phyloP scores from a whole-genome alignment of 92 coral and sea anemone species.

The Porites divaricata region DNA sequence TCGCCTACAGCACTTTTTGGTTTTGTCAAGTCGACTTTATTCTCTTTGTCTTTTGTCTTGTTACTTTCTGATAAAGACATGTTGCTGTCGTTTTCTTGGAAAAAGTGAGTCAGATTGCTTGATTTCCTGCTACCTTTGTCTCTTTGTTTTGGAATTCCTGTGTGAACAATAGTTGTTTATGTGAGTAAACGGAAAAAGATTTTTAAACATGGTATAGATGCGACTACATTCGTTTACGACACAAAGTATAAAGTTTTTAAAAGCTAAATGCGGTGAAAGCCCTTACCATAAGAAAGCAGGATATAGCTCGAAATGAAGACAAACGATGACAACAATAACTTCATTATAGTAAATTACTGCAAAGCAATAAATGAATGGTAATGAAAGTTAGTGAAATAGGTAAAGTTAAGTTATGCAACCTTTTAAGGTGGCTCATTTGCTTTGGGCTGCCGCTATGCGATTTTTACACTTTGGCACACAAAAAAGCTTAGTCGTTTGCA shows the following conservation, averaged over 20 bases:
- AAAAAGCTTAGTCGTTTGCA: no score
- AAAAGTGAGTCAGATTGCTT: background rate
- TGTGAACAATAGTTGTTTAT: background rate
- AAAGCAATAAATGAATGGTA: background rate
- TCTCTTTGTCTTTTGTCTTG: background rate
- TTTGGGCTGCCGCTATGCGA: no score
- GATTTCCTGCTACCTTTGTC: background rate
- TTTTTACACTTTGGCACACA: no score
- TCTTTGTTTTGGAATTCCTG: constrained; percentile 13
- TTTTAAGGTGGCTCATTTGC: no score
- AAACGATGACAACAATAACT: background rate
- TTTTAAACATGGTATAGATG: no score
- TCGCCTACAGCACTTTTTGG: background rate
- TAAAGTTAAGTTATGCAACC: background rate
- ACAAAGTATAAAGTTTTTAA: no score
- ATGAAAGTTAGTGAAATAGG: background rate
- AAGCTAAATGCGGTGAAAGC: no score
- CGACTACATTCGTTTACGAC: no score
- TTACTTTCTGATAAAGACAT: background rate
- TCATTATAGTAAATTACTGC: constrained; percentile 32
- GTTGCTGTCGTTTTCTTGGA: constrained; percentile 17
- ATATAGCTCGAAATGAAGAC: background rate
- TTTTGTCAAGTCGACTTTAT: background rate
- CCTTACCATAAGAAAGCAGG: constrained; percentile 13
- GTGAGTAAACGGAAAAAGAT: background rate